A percentile compares a stretch with the other conserved stretches of the same genome.
Conservation (phyloP, 2,113 vertebrate species). For the Barnardius zonarius region DNA sequence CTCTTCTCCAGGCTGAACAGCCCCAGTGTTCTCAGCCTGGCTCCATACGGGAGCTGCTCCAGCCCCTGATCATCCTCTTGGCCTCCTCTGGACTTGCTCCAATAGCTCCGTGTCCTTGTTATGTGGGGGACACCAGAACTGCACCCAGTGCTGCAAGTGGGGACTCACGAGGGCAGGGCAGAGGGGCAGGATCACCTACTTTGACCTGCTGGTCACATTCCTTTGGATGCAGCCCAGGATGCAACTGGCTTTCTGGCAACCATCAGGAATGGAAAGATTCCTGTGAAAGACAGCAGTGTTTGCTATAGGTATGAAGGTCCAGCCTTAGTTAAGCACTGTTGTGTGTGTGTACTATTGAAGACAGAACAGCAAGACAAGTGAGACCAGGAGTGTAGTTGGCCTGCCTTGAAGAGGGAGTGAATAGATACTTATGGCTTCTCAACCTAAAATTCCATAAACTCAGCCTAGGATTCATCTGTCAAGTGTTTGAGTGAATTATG, state of each 20-base stretch:
- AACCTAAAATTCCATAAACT: background rate
- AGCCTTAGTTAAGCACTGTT: background rate
- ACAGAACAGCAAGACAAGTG: rapidly evolving
- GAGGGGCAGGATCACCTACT: background rate
- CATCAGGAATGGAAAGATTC: background rate
- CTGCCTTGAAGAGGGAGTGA: background rate
- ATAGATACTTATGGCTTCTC: rapidly evolving
- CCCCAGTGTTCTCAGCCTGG: background rate
- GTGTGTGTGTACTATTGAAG: rapidly evolving
- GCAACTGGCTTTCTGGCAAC: background rate
- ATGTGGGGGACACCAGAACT: background rate
- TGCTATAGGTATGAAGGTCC: rapidly evolving
- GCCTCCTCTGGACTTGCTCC: background rate
- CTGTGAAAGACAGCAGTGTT: background rate
- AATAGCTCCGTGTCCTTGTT: background rate
- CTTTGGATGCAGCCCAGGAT: background rate
- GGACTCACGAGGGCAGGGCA: background rate
- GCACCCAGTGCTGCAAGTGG: background rate
- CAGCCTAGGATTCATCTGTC: background rate
- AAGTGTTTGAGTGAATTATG: background rate
- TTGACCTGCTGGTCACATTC: background rate
- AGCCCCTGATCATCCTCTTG: background rate
- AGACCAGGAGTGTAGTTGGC: too few species aligned
- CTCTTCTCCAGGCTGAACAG: background rate
- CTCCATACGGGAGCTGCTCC: background rate